Base-by-base conservation (phyloP, 1,140 invertebrate species). In the Saccostrea echinata region DNA sequence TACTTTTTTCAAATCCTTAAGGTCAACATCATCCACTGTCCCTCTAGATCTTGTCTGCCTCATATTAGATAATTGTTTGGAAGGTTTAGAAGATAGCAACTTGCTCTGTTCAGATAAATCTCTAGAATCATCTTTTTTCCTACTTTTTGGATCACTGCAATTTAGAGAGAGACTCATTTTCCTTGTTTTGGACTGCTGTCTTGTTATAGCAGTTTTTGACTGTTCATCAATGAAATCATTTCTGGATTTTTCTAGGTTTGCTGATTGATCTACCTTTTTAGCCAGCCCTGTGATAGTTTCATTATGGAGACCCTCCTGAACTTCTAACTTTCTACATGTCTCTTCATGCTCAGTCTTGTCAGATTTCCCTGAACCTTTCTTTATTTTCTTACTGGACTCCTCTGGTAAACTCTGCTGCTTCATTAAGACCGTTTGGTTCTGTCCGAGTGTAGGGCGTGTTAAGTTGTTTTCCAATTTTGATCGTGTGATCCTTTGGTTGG, bases 41-140 rank as follows among this genome's bases (percentile, higher is more conserved):
- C 51, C 35, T 83, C 51, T 83, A 51, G 81, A 83, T 24, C 81
- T 51, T 51, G 81, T 83, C 18, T 83, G 81, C 30, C 81, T 83
- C 24, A n/a, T 27, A 52, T 51, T n/a, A 43, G 43, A 43, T 43
- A 43, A 43, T 6, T 43, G 43, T 43, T 21, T 43, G 1, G 18
- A 24, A 52, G 81, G n/a, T 53, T 83, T 53, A 24, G 35, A 21
- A 51, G 81, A 16, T 43, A 3, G 18, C 12, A 21, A 51, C 27
- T 52, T 83, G 30, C 11, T 52, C n/a, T 52, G 35, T 52, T 52
- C 24, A 21, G 51, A 27, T 16, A 53, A 16, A 27, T 83, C 21
- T 76, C 11, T 76, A 30, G 27, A 30, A 76, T 30, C 11, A 30
- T 76, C 68, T 76, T 76, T 76, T 30, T 76, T 76, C 11, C 27